Base-by-base conservation (phyloP, 1,140 invertebrate genomes). In the Dermatophagoides farinae region DNA sequence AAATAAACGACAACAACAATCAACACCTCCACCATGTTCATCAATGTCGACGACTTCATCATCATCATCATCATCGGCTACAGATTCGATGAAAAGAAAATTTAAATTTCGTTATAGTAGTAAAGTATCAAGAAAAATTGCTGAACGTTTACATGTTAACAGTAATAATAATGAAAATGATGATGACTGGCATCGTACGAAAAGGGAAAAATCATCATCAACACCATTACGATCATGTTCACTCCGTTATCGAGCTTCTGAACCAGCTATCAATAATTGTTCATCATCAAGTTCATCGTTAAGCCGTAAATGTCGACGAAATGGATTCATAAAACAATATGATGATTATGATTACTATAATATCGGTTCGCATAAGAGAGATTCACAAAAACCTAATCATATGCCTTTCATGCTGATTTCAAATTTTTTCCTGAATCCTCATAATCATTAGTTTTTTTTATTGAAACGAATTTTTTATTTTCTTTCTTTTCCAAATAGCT, bases 31-130 rank as follows among this genome's bases (percentile, higher is more conserved):
- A 53, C 23, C 51, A 53, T 31, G 51, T 53, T 53, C 23, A 16
- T 53, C 51, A 16, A 16, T 53, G 11, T 14, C 50, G 50, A 52
- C 18, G 14, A 55, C 12, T n/a, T n/a, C n/a, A 23, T 25, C 31
- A 18, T 38, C 31, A 31, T 31, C 31, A 31, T 31, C 31, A 31
- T 31, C 31, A 31, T 31, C 31, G 31, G 31, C 31, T 31, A 8
- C 31, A 2, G 31, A 55, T 14, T 55, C 53, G 53, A 23, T 55
- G n/a, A 55, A 55, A 38, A 14, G 25, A 55, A 14, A 23, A 18
- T 55, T 55, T 23, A 55, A 55, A 25, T 55, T 55, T 40, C 53
- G 53, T 18, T 55, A 14, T 23, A 55, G 53, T 23, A 55, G 31
- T 44, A 55, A 55, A 55, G 53, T 55, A 14, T 23, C 53, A 5